Conservation (phyloP, 92 coral and sea anemone species). For the Porites rus region DNA sequence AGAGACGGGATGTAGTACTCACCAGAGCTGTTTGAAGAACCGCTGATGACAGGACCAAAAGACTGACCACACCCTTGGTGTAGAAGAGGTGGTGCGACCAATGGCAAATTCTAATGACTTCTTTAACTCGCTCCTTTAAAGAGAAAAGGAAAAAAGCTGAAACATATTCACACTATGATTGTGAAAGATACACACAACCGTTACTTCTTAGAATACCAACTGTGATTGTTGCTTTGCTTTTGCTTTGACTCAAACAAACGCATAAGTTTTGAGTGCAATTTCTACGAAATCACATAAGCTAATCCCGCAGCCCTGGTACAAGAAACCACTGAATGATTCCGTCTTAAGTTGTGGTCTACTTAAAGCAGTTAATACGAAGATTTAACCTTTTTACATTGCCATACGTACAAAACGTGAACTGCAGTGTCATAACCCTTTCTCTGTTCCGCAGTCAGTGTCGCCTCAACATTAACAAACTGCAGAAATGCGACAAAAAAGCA, state of each 20-base stretch:
- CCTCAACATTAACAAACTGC: slow-evolving; percentile 92
- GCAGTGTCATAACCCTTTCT: slow-evolving; percentile 88
- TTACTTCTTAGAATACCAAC: too few relatives aligned
- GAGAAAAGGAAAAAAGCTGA: background rate
- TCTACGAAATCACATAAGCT: too few relatives aligned
- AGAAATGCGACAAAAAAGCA: background rate
- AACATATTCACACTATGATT: too few relatives aligned
- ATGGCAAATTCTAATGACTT: slow-evolving; percentile 94
- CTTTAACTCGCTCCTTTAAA: slow-evolving; percentile 86
- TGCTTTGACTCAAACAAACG: too few relatives aligned
- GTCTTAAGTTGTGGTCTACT: too few relatives aligned
- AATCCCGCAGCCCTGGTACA: too few relatives aligned
- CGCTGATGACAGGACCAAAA: slow-evolving; percentile 98
- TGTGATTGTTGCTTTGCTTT: too few relatives aligned
- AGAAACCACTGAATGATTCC: too few relatives aligned
- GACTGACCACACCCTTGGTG: slow-evolving; percentile 88
- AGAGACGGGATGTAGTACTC: background rate
- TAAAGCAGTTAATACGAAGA: too few relatives aligned
- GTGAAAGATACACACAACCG: too few relatives aligned
- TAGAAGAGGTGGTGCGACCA: slow-evolving; percentile 83
- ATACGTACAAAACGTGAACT: slow-evolving; percentile 92
- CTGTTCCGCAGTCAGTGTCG: slow-evolving; percentile 82
- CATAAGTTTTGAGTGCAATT: too few relatives aligned
- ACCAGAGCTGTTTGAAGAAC: slow-evolving; percentile 97
- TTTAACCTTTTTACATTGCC: background rate